These are phyloP conservation scores for Ceuthmochares aereus DNA, from an alignment of 2,113 vertebrate species.

Conservation along the genomic window DNA sequence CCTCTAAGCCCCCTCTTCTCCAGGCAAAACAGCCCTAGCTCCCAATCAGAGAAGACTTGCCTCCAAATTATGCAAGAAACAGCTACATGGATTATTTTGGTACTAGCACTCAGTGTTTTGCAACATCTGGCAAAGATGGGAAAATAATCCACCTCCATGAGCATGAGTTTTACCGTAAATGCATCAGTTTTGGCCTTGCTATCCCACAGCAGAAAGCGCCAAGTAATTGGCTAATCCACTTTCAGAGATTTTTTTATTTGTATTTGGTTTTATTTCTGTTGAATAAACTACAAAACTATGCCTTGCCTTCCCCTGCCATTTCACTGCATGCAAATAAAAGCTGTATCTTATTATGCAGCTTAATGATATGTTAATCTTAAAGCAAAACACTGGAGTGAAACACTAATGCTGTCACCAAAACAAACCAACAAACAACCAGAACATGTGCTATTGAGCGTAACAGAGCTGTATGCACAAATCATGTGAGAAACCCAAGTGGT, in stretches of 20 bases:
- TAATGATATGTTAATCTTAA: slow-evolving; percentile 42
- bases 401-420: neutral
- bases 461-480: neutral
- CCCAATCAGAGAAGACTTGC: neutral
- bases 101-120: neutral
- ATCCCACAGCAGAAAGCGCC: fast-evolving
- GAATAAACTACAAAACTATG: neutral
- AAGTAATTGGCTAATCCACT: neutral
- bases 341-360: neutral
- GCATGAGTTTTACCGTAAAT: neutral
- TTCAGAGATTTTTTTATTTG: neutral
- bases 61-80: neutral
- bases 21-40: too few relatives aligned
- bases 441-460: neutral
- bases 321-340: neutral
- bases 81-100: neutral
- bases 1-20: too few relatives aligned
- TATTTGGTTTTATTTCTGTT: neutral
- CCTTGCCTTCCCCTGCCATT: neutral
- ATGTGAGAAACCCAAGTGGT: neutral
- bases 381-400: neutral
- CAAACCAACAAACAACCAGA: neutral
- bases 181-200: neutral
- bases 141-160: neutral
- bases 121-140: neutral